A percentile compares a stretch with the other conserved stretches of the same genome.
Evolutionary conservation across 1,140 invertebrate species (phyloP).

Genomic region (Drosophila gunungcola): DNA sequence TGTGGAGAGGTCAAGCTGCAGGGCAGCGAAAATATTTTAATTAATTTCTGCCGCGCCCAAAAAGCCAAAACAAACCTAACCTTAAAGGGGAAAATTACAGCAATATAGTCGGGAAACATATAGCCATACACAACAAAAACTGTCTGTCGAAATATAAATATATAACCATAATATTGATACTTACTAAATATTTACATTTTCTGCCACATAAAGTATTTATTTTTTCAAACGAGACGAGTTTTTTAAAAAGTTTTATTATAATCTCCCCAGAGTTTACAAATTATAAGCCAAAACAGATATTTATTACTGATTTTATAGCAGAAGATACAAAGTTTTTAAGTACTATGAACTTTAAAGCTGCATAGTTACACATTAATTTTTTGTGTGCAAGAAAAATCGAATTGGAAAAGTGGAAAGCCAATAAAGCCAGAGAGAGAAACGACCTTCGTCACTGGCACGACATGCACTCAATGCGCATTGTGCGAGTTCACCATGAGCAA

Average conservation of each 20-base stretch:
- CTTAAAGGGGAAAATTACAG: constrained; percentile 38
- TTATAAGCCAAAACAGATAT: too few relatives aligned
- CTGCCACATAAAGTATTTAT: too few relatives aligned
- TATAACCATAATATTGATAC: too few relatives aligned
- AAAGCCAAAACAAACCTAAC: constrained; percentile 41
- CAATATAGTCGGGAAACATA: background rate
- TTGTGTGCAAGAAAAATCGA: constrained; percentile 16
- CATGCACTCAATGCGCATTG: constrained; percentile 32
- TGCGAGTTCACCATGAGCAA: constrained; percentile 28
- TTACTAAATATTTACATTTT: too few relatives aligned
- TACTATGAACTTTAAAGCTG: background rate
- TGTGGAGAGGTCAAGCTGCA: constrained; percentile 63
- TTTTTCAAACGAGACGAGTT: too few relatives aligned
- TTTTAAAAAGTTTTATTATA: too few relatives aligned
- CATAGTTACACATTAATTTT: background rate
- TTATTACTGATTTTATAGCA: too few relatives aligned
- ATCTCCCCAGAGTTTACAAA: too few relatives aligned
- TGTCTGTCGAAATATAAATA: too few relatives aligned
- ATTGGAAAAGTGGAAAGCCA: constrained; percentile 11
- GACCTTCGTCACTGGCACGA: constrained; percentile 31
- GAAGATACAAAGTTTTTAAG: too few relatives aligned
- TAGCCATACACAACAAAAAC: background rate
- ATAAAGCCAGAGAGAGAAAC: background rate
- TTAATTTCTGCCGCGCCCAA: constrained; percentile 69
- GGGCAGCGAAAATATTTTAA: constrained; percentile 63